phyloP scores from a whole-genome alignment of 2,888 invertebrate species.

The Aspidiotus destructor region DNA sequence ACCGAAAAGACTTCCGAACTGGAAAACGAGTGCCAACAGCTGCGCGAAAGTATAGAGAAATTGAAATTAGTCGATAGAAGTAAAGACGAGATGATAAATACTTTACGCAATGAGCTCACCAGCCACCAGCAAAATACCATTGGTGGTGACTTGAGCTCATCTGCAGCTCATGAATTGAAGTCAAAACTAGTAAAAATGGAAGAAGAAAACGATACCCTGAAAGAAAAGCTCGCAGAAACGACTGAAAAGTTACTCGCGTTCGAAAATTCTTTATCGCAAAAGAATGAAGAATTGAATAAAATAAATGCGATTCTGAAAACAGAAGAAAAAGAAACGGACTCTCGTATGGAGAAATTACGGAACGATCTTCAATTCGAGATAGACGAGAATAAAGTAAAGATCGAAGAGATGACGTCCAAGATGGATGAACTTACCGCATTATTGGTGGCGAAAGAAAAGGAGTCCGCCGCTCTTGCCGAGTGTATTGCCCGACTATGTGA shows the following conservation, averaged over 20 bases:
- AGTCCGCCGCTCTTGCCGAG: conserved; percentile 22
- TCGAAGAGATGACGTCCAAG: conserved; percentile 32
- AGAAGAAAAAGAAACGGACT: conserved; percentile 20
- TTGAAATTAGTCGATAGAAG: conserved; percentile 12
- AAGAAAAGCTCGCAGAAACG: conserved; percentile 33
- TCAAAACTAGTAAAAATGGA: conserved; percentile 49
- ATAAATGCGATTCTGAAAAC: conserved; percentile 19
- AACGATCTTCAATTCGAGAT: conserved; percentile 23
- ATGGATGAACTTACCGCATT: conserved; percentile 30
- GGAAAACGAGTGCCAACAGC: conserved; percentile 5
- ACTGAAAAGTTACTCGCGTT: conserved; percentile 34
- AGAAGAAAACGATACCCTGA: conserved; percentile 31
- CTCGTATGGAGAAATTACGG: conserved; percentile 23
- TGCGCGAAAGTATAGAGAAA: conserved; percentile 13
- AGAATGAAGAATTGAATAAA: conserved; percentile 35
- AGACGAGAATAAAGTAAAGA: conserved; percentile 33
- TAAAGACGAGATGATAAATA: conserved; percentile 20
- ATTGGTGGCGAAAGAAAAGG: conserved; percentile 23
- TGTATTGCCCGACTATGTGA: conserved; percentile 14
- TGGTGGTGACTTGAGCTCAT: neutral
- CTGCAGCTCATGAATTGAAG: conserved; percentile 46
- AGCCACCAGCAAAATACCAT: neutral
- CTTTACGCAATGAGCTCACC: conserved; percentile 5
- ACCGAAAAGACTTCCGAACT: conserved; percentile 15
- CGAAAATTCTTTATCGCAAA: conserved; percentile 35